These are phyloP conservation scores for Rhamphomyia laevipes DNA, from an alignment of 2,888 invertebrate species.

Conservation along the genomic window DNA sequence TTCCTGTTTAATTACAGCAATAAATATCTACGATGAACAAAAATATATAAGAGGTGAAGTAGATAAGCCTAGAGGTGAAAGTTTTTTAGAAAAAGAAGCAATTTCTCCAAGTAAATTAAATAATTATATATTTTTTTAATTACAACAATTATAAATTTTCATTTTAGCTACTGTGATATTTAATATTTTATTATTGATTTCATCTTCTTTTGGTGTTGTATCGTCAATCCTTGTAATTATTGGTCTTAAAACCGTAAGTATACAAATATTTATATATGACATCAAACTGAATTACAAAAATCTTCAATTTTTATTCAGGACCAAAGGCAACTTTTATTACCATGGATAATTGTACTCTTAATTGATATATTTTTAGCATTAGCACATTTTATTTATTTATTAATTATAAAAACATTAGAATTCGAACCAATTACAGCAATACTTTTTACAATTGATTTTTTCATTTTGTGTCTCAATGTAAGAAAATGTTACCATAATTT, in stretches of 20 bases:
- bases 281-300: background rate
- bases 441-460: conserved; percentile 66
- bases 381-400: conserved; percentile 52
- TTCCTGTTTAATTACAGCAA: conserved; percentile 50
- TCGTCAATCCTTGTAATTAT: conserved; percentile 53
- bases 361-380: conserved; percentile 55
- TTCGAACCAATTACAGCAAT: conserved; percentile 66
- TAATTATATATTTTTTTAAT: background rate
- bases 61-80: conserved; percentile 43
- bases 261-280: background rate
- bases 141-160: conserved; percentile 1
- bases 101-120: conserved; percentile 28
- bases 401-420: conserved; percentile 50
- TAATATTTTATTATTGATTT: conserved; percentile 52
- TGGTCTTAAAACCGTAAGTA: conserved; percentile 56
- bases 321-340: conserved; percentile 53
- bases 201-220: conserved; percentile 55
- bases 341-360: conserved; percentile 60
- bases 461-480: conserved; percentile 63
- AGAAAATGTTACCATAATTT: conserved; percentile 37
- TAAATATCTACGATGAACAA: conserved; percentile 53
- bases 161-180: conserved; percentile 59
- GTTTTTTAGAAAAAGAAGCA: conserved; percentile 45
- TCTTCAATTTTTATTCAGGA: conserved; percentile 43
- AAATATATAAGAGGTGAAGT: conserved; percentile 50